Percentiles rank a stretch among this genome's conserved stretches.
These are phyloP conservation scores for Athalia rosae DNA, from an alignment of 2,888 invertebrate genomes.

Conservation along the genomic window DNA sequence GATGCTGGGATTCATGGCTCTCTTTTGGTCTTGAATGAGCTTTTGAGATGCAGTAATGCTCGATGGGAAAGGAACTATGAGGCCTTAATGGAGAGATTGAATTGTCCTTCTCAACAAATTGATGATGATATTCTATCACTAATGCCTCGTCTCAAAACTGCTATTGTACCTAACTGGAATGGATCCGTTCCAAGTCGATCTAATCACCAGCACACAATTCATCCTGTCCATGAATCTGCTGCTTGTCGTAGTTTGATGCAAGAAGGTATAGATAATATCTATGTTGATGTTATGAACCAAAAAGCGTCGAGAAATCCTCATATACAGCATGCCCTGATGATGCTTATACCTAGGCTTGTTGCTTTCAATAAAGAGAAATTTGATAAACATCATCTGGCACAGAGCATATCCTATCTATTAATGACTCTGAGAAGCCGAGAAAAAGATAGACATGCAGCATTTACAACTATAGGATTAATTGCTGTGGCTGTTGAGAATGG, in stretches of 20 bases:
- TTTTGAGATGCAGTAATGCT: constrained; percentile 92
- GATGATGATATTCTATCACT: constrained; percentile 77
- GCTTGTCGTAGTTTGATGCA: constrained; percentile 88
- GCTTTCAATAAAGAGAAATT: constrained; percentile 93
- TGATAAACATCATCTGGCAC: constrained; percentile 82
- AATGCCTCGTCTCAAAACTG: constrained; percentile 78
- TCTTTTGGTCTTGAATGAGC: constrained; percentile 93
- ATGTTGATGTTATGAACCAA: constrained; percentile 87
- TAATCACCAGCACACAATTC: constrained; percentile 61
- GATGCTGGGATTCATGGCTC: constrained; percentile 97
- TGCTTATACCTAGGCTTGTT: constrained; percentile 92
- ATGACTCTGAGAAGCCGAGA: constrained; percentile 86
- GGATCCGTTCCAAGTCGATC: constrained; percentile 52
- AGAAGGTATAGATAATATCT: constrained; percentile 89
- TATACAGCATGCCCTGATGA: constrained; percentile 91
- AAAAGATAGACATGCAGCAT: constrained; percentile 90
- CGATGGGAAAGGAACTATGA: constrained; percentile 90
- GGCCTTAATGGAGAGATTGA: constrained; percentile 80
- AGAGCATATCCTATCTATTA: constrained; percentile 87
- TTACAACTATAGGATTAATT: constrained; percentile 92
- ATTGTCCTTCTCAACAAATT: constrained; percentile 68
- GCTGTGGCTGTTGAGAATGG: constrained; percentile 91
- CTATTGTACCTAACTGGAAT: constrained; percentile 75
- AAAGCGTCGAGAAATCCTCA: constrained; percentile 84
- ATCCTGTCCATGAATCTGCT: constrained; percentile 86